Conservation (phyloP, 2,888 invertebrate species). For the Drosophila falleni region DNA sequence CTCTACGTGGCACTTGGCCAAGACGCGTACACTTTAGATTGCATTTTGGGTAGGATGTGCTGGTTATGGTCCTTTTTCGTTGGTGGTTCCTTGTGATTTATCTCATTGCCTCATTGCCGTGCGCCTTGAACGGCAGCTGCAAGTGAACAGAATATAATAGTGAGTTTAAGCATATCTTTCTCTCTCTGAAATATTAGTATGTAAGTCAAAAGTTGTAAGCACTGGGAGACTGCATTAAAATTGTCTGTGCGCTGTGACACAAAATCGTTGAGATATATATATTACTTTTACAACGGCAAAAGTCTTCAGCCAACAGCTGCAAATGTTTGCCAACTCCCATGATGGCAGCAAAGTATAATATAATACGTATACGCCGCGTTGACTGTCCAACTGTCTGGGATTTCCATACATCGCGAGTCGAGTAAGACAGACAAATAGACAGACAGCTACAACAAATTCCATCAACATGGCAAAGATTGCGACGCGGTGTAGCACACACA, state of each 20-base stretch:
- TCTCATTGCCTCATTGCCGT: slow-evolving; percentile 58
- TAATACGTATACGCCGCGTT: slow-evolving; percentile 62
- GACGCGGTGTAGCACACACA: slow-evolving; percentile 9
- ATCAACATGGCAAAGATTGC: slow-evolving; percentile 49
- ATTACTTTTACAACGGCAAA: slow-evolving; percentile 5
- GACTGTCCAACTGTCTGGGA: slow-evolving; percentile 26
- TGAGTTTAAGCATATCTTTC: neutral
- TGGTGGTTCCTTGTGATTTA: slow-evolving; percentile 17
- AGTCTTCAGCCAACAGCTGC: slow-evolving; percentile 24
- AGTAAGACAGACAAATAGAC: slow-evolving; percentile 8
- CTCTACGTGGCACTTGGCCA: slow-evolving; percentile 57
- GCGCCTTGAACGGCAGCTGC: slow-evolving; percentile 52
- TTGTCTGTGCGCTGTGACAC: slow-evolving; percentile 37
- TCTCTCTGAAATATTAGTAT: slow-evolving; percentile 42
- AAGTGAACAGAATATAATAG: slow-evolving; percentile 20
- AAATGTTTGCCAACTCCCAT: slow-evolving; percentile 27
- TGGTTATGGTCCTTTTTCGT: slow-evolving; percentile 4
- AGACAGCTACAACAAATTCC: slow-evolving; percentile 46
- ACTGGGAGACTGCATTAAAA: slow-evolving; percentile 40
- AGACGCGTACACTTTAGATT: slow-evolving; percentile 49
- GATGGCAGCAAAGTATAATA: slow-evolving; percentile 33
- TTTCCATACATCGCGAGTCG: slow-evolving; percentile 28
- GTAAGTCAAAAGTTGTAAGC: slow-evolving; percentile 10
- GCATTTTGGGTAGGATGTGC: slow-evolving; percentile 37
- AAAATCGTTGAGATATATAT: slow-evolving; percentile 44